Base-by-base conservation (phyloP, 2,113 vertebrate genomes). In the Neotragus pygmaeus region DNA sequence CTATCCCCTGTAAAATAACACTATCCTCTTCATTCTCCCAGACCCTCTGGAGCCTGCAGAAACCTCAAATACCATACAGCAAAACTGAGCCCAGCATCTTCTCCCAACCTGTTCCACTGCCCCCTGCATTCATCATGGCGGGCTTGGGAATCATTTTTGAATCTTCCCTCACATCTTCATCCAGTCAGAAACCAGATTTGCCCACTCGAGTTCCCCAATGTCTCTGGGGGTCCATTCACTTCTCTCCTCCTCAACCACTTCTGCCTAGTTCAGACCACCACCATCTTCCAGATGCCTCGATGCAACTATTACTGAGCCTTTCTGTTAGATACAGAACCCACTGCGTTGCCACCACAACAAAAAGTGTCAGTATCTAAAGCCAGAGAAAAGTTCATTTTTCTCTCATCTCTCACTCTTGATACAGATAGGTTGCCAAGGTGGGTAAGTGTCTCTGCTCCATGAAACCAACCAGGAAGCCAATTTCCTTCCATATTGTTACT, bases 61-160 rank as follows among this genome's bases (percentile, higher is more conserved):
- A 2, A 16, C 23, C n/a, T 64, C 88, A 77, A 45, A 43, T 30
- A 23, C 28, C 66, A 47, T 4, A 62, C 23, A 57, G 57, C 36
- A 86, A 80, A 70, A 30, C 55, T 0, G 13, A 28, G 8, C 15
- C 13, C 27, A 39, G 64, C 25, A 27, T 49, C 78, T 57, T 55
- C 39, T 75, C 80, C 19, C 49, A 39, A 25, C 2, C n/a, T 57
- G 16, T 23, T 28, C 36, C 12, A 1, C 15, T 13, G 25, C 12
- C 7, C 58, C 17, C 49, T 81, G 39, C 30, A 16, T 60, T 64
- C 64, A 2, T 25, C 10, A 0, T 1, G 2, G 1, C n/a, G n/a
- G 45, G 21, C 53, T 55, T 60, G 30, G n/a, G 14, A 36, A 45
- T 62, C 80, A 80, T n/a, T 45, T 51, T 14, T 75, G 7, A 75